Base-by-base conservation (phyloP, 1,140 invertebrate species). In the Dreissena polymorpha region DNA sequence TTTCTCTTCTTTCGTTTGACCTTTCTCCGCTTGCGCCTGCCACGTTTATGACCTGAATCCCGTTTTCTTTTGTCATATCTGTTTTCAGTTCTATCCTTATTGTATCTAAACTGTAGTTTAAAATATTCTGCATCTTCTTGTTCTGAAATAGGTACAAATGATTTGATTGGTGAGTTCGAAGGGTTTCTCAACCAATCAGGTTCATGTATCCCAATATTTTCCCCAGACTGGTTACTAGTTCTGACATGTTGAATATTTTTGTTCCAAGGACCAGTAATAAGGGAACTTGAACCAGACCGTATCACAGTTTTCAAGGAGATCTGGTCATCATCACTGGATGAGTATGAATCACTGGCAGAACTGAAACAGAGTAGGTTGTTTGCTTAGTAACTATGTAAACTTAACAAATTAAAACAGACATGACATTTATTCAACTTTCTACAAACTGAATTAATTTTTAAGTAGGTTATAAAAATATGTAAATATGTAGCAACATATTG, bases 51-150 rank as follows among this genome's bases (percentile, higher is more conserved):
- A 21, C 64, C n/a, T 39, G 27, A 50, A 13, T 29, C 10, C 27
- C 71, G 57, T 53, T 83, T 83, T 23, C 81, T 69, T 69, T 83
- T 83, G 16, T 21, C 49, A 50, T 50, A 70, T 63, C 73, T 70
- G 16, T 57, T 77, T 53, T 83, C 73, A 6, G 76, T 73, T 49
- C 27, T 70, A 8, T 69, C 55, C 53, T 60, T 16, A 18, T 77
- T 68, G 29, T 83, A 83, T 60, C 67, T 71, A 57, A 83, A 83
- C 49, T 83, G 81, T 14, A 68, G 75, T 27, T 60, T 21, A 71
- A 83, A 83, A 77, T 83, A 83, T 71, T 83, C 81, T n/a, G 73
- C n/a, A 27, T 83, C 81, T 23, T 83, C 72, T 50, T 83, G 81
- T 27, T 83, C 64, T 57, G 81, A 83, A n/a, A 83, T 83, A 18